phyloP scores from a whole-genome alignment of 2,113 vertebrate species.

The Larimichthys polyactis region DNA sequence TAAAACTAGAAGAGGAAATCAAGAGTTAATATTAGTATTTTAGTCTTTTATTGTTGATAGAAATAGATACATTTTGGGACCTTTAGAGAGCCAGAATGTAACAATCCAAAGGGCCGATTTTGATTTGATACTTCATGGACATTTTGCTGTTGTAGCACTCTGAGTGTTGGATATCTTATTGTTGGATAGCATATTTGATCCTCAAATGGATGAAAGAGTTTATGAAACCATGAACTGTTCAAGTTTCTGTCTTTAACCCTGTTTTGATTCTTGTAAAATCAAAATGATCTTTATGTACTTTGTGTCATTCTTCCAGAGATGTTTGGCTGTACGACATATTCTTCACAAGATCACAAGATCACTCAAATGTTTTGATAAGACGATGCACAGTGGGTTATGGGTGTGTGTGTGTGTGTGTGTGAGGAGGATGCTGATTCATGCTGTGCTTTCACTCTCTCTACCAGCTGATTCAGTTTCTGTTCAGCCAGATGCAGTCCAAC shows the following conservation, averaged over 20 bases:
- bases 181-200: not conserved
- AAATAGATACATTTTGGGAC: not conserved
- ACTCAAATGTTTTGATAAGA: not conserved
- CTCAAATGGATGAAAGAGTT: not conserved
- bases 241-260: not conserved
- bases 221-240: not conserved
- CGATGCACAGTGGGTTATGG: not conserved
- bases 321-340: not conserved
- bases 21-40: no score
- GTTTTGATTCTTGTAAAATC: not conserved
- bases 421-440: conserved; percentile 77
- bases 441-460: conserved; percentile 75
- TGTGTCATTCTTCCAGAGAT: not conserved
- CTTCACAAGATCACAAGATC: not conserved
- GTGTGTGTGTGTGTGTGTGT: conserved; percentile 6
- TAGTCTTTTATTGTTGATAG: not conserved
- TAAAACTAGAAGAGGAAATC: not conserved
- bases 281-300: no score
- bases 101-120: not conserved
- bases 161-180: not conserved
- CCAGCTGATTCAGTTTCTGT: conserved; percentile 99
- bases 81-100: not conserved
- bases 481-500: conserved; percentile 94
- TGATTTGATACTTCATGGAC: not conserved
- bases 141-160: not conserved